Evolutionary conservation across 2,888 invertebrate species (phyloP), one percentile per base, ranked within the genome.

Genomic region (Sipunculus nudus): DNA sequence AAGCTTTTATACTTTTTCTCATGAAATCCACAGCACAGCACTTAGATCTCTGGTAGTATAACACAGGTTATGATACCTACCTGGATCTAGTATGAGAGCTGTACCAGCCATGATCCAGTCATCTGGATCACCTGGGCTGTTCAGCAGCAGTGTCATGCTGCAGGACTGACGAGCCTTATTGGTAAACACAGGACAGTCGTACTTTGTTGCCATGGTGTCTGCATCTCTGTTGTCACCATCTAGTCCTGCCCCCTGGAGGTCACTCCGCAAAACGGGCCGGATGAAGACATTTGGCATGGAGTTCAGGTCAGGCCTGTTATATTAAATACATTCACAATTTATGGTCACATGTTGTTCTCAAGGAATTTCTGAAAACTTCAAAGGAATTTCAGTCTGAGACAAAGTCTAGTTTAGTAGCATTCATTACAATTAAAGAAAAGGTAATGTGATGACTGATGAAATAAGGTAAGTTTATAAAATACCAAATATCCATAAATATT

Each of bases 111-210:
- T 63, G 5, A 65, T 67, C 78, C 79, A 81, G 28, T 76, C 74
- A 3, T 67, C 64, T 10, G 78, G 72, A 6, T 63, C 60, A n/a
- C n/a, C n/a, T 21, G 72, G 63, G 59, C 75, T 75, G 59, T 72
- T 71, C 31, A 80, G 64, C 6, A 75, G 73, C 19, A 81, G 58
- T 8, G 64, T 63, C 13, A 71, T 65, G 25, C 75, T 68, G 32
- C 70, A 61, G 29, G 78, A 75, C 60, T 80, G 78, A 3, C 80
- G 74, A 53, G 78, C 76, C 71, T 73, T 78, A 63, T 80, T 80
- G 70, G 79, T 78, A 66, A 69, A 81, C 13, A 80, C 72, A 25
- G 81, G 80, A 53, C 80, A 78, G 31, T 73, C 53, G 48, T 76
- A 79, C 19, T 63, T 53, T 25, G 43, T 46, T 10, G 32, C 10